Evolutionary conservation across 2,113 vertebrate species (phyloP), one percentile per base, ranked within the genome.

Genomic region (Crocuta crocuta): DNA sequence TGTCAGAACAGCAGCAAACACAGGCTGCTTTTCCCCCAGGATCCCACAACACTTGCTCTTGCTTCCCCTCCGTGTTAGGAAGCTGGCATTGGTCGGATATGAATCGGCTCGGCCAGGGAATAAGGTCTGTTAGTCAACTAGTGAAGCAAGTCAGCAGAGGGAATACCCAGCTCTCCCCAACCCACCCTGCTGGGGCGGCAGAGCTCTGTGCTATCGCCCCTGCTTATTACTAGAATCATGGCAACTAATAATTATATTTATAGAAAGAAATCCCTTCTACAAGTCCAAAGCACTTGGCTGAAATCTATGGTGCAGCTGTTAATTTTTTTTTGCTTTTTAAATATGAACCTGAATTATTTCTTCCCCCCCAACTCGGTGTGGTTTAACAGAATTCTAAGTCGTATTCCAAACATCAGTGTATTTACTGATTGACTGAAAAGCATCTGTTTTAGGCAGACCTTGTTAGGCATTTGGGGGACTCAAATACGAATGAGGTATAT

Each of bases 111-210:
- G 0, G 88, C 94, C 73, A 12, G 95, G 91, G 96, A 97, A 81
- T 89, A 89, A 91, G 91, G 91, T 95, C 95, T 97, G 96, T 97
- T 96, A 97, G 97, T 90, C 96, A 96, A 78, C 80, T 95, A 94
- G 93, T 95, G 95, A 91, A 50, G 93, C 95, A 43, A 23, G 74
- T 35, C 63, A 39, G 81, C 0, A 0, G 61, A 93, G 83, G 85
- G 94, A 73, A 65, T 81, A 28, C 26, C 53, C 6, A 0, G 70
- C 58, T 8, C n/a, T 24, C 0, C 39, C 63, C 58, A 45, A 91
- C 76, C 89, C 63, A 8, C 1, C 12, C 73, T 70, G 74, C 71
- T 16, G 65, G 58, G 85, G 58, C 86, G 73, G 33, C 55, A 5
- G 0, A 8, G 81, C 66, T 89, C 63, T 11, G 15, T 17, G 66